phyloP scores from a whole-genome alignment of 1,140 invertebrate species.

The Araneus ventricosus region DNA sequence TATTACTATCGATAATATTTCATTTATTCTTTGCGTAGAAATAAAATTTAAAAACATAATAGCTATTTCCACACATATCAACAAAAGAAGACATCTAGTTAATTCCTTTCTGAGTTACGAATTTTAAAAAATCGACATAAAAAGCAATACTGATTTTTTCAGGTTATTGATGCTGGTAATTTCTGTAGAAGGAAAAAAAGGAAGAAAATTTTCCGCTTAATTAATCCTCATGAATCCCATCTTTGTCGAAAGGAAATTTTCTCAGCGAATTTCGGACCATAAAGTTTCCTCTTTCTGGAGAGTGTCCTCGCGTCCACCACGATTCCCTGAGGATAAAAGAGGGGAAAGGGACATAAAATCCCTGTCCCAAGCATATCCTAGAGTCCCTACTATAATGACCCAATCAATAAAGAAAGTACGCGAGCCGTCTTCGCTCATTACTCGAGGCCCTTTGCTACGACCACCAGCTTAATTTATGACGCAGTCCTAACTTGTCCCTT shows the following conservation, averaged over 20 bases:
- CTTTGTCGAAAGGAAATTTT: constrained; percentile 51
- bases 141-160: not conserved
- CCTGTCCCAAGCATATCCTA: constrained; percentile 30
- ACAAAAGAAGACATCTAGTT: not conserved
- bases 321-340: constrained; percentile 18
- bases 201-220: constrained; percentile 28
- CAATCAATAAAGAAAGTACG: constrained; percentile 69
- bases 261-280: constrained; percentile 40
- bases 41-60: no score
- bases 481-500: constrained; percentile 60
- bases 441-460: constrained; percentile 26
- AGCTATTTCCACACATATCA: not conserved
- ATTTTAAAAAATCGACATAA: not conserved
- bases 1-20: no score
- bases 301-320: constrained; percentile 15
- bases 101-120: not conserved
- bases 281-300: constrained; percentile 11
- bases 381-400: constrained; percentile 53
- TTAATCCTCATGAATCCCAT: constrained; percentile 46
- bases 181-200: not conserved
- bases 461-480: constrained; percentile 59
- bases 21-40: no score
- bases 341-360: constrained; percentile 40
- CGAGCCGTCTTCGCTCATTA: constrained; percentile 64
- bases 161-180: not conserved